These are phyloP conservation scores for Epinotia brunnichana DNA, from an alignment of 2,888 invertebrate genomes.

Conservation along the genomic window DNA sequence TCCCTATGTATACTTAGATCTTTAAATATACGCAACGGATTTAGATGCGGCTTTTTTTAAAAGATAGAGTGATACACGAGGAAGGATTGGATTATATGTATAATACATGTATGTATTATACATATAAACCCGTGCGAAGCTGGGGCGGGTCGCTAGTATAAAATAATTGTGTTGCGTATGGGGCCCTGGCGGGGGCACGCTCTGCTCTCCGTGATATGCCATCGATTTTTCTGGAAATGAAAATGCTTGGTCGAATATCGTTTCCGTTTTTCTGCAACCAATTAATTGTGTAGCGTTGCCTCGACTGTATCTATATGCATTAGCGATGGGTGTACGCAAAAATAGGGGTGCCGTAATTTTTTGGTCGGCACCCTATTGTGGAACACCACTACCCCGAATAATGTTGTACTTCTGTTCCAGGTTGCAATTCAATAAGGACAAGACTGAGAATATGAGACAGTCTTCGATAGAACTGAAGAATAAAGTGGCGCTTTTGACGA, in stretches of 20 bases:
- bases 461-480: constrained; percentile 32
- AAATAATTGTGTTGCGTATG: background rate
- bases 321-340: constrained; percentile 37
- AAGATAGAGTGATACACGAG: too few species aligned
- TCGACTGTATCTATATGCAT: constrained; percentile 36
- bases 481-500: constrained; percentile 31
- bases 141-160: too few species aligned
- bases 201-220: constrained; percentile 2
- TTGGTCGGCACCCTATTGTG: background rate
- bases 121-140: too few species aligned
- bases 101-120: too few species aligned
- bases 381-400: constrained; percentile 3
- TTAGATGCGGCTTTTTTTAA: too few species aligned
- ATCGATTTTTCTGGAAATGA: constrained; percentile 10
- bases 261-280: constrained; percentile 30
- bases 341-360: background rate
- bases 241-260: constrained; percentile 32
- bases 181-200: constrained; percentile 1
- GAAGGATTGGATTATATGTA: too few species aligned
- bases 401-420: constrained; percentile 27
- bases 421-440: constrained; percentile 41
- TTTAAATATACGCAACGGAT: too few species aligned
- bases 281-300: constrained; percentile 39
- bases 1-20: too few species aligned
- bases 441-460: constrained; percentile 38